Percentiles rank a stretch among this genome's conserved stretches.
phyloP scores from a whole-genome alignment of 2,888 invertebrate species.

The Eupithecia subumbrata region DNA sequence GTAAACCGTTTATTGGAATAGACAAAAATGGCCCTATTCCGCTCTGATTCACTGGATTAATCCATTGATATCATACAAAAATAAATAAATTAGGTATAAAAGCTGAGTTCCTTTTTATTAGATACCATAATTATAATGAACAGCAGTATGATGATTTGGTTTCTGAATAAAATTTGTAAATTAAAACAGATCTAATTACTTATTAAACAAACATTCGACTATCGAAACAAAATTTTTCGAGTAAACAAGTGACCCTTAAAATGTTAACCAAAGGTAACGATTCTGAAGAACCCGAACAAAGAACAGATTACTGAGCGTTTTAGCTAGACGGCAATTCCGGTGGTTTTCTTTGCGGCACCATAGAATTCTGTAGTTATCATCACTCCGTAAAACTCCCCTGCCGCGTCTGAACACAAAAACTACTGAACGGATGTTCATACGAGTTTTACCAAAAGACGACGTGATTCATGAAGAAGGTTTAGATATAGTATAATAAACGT shows the following conservation, averaged over 20 bases:
- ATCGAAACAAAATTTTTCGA: constrained; percentile 21
- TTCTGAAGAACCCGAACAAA: constrained; percentile 27
- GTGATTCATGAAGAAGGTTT: too few relatives aligned
- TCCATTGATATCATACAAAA: not conserved
- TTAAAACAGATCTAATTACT: not conserved
- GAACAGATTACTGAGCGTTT: constrained; percentile 22
- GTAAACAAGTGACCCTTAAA: constrained; percentile 29
- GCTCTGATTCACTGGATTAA: not conserved
- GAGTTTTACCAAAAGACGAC: too few relatives aligned
- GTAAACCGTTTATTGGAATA: not conserved
- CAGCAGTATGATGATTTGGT: not conserved
- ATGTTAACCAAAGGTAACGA: constrained; percentile 18
- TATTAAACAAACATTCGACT: not conserved
- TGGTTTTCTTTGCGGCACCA: not conserved
- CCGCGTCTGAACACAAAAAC: not conserved
- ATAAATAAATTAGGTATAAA: not conserved
- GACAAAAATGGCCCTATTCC: too few relatives aligned
- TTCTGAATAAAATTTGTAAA: not conserved
- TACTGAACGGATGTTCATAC: not conserved
- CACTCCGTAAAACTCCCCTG: not conserved
- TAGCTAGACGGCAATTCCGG: constrained; percentile 3
- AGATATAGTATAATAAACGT: too few relatives aligned
- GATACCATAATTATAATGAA: too few relatives aligned
- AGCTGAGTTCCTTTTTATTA: not conserved
- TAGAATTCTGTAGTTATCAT: not conserved